Evolutionary conservation across 2,797 vertebrate genomes (phyloP), one percentile per base, ranked within the genome.

Genomic region (Columba guinea): DNA sequence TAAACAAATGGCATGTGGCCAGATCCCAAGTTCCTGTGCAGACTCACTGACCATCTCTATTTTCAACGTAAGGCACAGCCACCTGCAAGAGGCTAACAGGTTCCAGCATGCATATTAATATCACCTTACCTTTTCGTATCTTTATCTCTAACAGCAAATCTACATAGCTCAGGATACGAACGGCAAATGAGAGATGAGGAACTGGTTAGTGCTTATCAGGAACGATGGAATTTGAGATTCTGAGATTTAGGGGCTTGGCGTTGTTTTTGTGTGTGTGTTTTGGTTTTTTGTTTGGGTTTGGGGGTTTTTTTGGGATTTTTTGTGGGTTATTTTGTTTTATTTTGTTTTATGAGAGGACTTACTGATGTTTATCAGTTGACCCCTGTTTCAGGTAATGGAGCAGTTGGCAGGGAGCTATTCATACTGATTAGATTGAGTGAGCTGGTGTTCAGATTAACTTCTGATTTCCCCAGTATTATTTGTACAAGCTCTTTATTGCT

Each of bases 341-440:
- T 17, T 3, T 28, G 59, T 55, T 89, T 93, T 90, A 90, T 80
- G 86, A 89, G 81, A 93, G 88, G 88, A 91, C 76, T 78, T 59
- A 71, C 62, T 97, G 93, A 96, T 96, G 30, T 84, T 92, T 96
- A 96, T 96, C 95, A 91, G 41, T 63, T 91, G 94, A 96, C 94
- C 94, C 41, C 65, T 73, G 65, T 75, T 95, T 93, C 94, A 95
- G 95, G 95, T 96, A 95, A 96, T 37, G 14, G 65, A 95, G 87
- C 37, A 62, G 60, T 30, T 91, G 94, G 89, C 87, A 96, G 53
- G 73, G 79, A 93, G 69, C 44, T 95, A 73, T 73, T 91, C 41
- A 6, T 52, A 65, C 87, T 75, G 89, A 94, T 89, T 94, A 92
- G 62, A 92, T 7, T 84, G 92, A 84, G 77, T 23, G 55, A 92